phyloP scores from a whole-genome alignment of 2,113 vertebrate genomes.

The Mohoua ochrocephala region DNA sequence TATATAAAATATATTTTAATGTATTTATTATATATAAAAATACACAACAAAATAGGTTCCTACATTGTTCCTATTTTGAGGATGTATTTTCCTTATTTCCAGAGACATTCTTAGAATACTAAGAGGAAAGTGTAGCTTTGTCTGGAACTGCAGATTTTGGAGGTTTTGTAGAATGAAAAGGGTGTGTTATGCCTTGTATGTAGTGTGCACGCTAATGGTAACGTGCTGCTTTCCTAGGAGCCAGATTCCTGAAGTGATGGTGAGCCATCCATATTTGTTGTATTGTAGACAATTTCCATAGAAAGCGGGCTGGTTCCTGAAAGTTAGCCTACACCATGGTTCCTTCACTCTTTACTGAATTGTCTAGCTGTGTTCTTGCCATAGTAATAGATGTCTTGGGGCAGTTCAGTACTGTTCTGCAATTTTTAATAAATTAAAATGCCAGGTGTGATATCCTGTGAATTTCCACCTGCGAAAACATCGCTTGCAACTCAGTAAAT shows the following conservation, averaged over 20 bases:
- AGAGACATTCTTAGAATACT: background rate
- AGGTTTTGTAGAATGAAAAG: background rate
- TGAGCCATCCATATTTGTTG: fast-evolving
- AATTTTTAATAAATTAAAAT: background rate
- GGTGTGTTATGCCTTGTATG: background rate
- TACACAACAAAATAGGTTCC: background rate
- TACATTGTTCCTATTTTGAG: background rate
- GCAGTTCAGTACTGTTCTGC: background rate
- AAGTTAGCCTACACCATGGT: background rate
- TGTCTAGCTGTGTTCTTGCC: background rate
- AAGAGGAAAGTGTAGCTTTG: background rate
- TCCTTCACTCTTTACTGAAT: background rate
- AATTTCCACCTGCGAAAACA: background rate
- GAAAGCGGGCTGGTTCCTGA: background rate
- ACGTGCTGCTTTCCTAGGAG: background rate
- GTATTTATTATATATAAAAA: background rate
- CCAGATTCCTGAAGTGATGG: background rate
- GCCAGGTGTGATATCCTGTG: background rate
- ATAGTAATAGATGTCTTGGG: background rate
- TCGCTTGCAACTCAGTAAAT: background rate
- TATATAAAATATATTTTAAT: background rate
- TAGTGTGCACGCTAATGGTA: background rate
- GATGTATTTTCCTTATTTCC: background rate
- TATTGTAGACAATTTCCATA: background rate
- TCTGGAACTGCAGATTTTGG: background rate